Evolutionary conservation across 2,888 invertebrate genomes (phyloP), one percentile per base, ranked within the genome.

Genomic region (Agrochola litura): DNA sequence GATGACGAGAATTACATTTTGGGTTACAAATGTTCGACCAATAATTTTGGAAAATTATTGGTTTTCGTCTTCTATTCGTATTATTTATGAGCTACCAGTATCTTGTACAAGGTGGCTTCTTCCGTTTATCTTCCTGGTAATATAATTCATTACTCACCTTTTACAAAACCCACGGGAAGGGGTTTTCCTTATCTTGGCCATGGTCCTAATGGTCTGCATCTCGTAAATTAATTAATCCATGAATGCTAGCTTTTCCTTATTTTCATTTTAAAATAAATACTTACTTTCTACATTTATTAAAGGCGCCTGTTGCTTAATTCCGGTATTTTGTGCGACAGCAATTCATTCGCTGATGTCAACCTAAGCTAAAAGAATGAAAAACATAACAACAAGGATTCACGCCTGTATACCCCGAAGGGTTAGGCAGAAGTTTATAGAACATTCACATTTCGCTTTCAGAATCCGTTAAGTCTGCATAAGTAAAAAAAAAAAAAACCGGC

Each of bases 161-260:
- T 61, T 19, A 69, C 37, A 71, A 81, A 82, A 25, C 84, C 68
- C 79, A 65, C 10, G 79, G 73, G 73, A 69, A 73, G 30, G 60
- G 65, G n/a, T 69, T 61, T 79, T 77, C 74, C 79, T 82, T 87
- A 85, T 80, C 79, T 78, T 74, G 54, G 77, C 65, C 60, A 56
- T 69, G 58, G 60, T 54, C 73, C 69, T 77, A 77, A 84, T 73
- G 84, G 79, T 64, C 16, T 56, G 49, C 14, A 54, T 56, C 73
- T 73, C 64, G 73, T 84, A 60, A 81, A 84, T 81, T 73, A 81
- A 81, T 79, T 73, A 81, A 61, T 63, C 25, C n/a, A 22, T 22
- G 37, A 79, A 54, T 30, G 30, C 30, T 6, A 61, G 30, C 25
- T 30, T 54, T 77, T 83, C 70, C 64, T 70, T 69, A 30, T 65